Evolutionary conservation across 1,140 invertebrate genomes (phyloP).

Genomic region (Sminthurides bifidus): DNA sequence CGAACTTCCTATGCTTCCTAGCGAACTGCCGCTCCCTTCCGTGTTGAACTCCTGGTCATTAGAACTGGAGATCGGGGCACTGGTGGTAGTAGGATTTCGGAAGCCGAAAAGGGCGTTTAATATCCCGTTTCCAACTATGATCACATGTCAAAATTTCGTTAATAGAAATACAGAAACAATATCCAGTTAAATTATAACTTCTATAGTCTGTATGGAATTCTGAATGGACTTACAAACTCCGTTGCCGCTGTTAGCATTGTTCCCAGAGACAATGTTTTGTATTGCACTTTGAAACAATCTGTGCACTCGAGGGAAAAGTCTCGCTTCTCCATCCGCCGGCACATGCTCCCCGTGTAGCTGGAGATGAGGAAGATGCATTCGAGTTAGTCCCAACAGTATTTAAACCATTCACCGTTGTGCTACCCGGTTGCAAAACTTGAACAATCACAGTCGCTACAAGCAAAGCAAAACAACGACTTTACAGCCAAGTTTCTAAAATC

Average conservation of each 20-base stretch:
- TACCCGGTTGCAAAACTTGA: background rate
- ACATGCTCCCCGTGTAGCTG: background rate
- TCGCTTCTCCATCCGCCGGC: background rate
- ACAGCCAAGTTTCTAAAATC: too few relatives aligned
- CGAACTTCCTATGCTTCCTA: background rate
- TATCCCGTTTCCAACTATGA: background rate
- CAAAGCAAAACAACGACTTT: too few relatives aligned
- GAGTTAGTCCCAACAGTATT: background rate
- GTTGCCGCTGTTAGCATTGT: background rate
- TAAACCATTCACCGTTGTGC: background rate
- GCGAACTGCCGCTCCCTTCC: background rate
- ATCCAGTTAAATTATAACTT: background rate
- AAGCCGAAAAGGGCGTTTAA: background rate
- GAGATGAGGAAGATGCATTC: background rate
- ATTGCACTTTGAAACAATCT: background rate
- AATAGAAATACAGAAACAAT: background rate
- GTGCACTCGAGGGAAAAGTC: background rate
- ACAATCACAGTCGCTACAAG: background rate
- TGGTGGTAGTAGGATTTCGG: background rate
- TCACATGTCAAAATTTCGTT: background rate
- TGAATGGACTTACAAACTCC: background rate
- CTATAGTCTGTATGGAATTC: background rate
- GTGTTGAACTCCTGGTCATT: slow-evolving; percentile 10
- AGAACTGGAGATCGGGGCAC: background rate
- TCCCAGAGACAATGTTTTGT: background rate